Evolutionary conservation across 2,113 vertebrate genomes (phyloP), one percentile per base, ranked within the genome.

Genomic region (Seriola rivoliana): DNA sequence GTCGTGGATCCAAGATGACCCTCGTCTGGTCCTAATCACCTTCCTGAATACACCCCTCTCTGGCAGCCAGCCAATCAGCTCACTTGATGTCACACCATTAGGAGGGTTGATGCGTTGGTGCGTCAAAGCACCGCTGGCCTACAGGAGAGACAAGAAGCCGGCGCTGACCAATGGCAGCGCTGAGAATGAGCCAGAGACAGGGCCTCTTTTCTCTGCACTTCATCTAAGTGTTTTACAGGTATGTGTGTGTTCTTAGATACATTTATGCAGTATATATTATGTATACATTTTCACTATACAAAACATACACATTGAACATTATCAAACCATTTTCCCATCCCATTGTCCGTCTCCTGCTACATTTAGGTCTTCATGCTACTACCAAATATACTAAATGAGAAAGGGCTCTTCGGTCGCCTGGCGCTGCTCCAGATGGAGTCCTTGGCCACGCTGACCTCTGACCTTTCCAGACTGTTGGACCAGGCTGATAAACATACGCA

Each of bases 221-320:
- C 98, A 99, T 80, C 93, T 99, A 17, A 98, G 97, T 10, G 95
- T 99, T 67, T 96, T 99, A n/a, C 98, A 99, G 94, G 97, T 98
- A 2, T 92, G 97, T 88, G 9, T 52, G 6, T 52, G 34, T 78
- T n/a, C 73, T 32, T 40, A 17, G 0, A 25, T 62, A 5, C 5
- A 42, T 66, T 25, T 46, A 21, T 54, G 5, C 36, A 32, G 12
- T 8, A 40, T 19, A 50, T 12, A 9, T 14, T 5, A 5, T 4
- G 5, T 67, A 4, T 32, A 36, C 2, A 14, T 57, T 23, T 71
- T 42, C 36, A 44, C 4, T 10, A 6, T 23, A 14, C 42, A 46
- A 58, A 42, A 6, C 0, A 1, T 11, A 19, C 23, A 48, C 4
- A 73, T 3, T 3, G 21, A 65, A 36, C 4, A 34, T 75, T 32